Evolutionary conservation across 1,140 invertebrate genomes (phyloP).

Genomic region (Penaeus chinensis): DNA sequence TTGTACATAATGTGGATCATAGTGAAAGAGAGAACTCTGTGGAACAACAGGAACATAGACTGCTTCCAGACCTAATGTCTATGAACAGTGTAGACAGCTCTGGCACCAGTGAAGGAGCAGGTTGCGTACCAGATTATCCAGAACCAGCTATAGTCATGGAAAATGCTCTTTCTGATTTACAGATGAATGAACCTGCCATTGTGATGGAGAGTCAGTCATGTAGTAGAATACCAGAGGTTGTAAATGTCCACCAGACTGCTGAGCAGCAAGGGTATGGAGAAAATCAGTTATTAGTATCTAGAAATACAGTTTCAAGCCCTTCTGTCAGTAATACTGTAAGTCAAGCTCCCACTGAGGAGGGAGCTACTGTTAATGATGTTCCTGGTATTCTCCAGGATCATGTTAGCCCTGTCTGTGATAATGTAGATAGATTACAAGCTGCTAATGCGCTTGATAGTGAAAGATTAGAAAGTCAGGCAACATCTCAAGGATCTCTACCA

Average conservation of each 20-base stretch:
- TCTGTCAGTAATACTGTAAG: not conserved
- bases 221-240: conserved; percentile 60
- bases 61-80: conserved; percentile 61
- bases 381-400: conserved; percentile 37
- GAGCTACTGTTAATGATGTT: not conserved
- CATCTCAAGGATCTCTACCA: conserved; percentile 20
- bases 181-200: conserved; percentile 57
- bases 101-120: conserved; percentile 3
- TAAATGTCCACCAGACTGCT: conserved; percentile 61
- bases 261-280: conserved; percentile 29
- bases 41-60: conserved; percentile 35
- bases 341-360: conserved; percentile 2
- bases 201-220: conserved; percentile 60
- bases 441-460: not conserved
- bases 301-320: not conserved
- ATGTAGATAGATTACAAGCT: conserved; percentile 21
- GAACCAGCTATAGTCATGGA: conserved; percentile 61
- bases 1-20: not conserved
- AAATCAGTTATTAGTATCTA: not conserved
- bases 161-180: conserved; percentile 46
- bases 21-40: not conserved
- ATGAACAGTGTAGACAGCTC: conserved; percentile 37
- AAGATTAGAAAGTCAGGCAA: conserved; percentile 9
- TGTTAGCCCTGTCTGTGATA: conserved; percentile 43
- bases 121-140: conserved; percentile 31